Conservation (phyloP, 2,888 invertebrate species). For the Mantis religiosa region DNA sequence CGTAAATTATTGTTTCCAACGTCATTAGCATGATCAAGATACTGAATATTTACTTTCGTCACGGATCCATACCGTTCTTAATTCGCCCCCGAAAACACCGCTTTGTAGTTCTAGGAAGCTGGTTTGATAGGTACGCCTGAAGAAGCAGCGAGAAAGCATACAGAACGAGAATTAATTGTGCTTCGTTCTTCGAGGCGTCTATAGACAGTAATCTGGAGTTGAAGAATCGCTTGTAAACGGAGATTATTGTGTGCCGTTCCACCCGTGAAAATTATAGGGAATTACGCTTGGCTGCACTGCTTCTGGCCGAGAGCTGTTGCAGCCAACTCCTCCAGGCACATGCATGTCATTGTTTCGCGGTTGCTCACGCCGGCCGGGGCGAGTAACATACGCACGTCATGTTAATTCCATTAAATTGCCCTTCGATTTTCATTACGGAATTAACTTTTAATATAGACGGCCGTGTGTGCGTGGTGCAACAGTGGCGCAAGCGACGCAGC, state of each 20-base stretch:
- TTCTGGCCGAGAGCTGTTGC: neutral
- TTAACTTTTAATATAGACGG: neutral
- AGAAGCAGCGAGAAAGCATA: neutral
- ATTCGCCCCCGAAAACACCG: too few species aligned
- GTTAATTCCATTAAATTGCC: neutral
- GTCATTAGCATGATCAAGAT: too few species aligned
- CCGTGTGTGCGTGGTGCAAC: neutral
- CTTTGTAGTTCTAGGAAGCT: too few species aligned
- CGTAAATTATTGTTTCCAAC: too few species aligned
- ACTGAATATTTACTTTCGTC: too few species aligned
- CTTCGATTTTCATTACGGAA: neutral
- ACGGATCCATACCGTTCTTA: too few species aligned
- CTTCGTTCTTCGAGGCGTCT: neutral
- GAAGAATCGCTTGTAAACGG: neutral
- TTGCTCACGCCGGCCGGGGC: neutral
- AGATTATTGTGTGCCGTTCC: constrained; percentile 1
- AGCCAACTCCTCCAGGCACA: neutral
- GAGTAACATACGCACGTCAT: neutral
- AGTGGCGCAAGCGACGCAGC: neutral
- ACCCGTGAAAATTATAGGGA: constrained; percentile 8
- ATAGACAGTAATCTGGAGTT: neutral
- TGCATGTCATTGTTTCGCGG: neutral
- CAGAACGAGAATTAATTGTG: neutral
- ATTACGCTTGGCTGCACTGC: constrained; percentile 21
- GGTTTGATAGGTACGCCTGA: neutral